Evolutionary conservation across 2,113 vertebrate species (phyloP).

Genomic region (Monopterus albus): DNA sequence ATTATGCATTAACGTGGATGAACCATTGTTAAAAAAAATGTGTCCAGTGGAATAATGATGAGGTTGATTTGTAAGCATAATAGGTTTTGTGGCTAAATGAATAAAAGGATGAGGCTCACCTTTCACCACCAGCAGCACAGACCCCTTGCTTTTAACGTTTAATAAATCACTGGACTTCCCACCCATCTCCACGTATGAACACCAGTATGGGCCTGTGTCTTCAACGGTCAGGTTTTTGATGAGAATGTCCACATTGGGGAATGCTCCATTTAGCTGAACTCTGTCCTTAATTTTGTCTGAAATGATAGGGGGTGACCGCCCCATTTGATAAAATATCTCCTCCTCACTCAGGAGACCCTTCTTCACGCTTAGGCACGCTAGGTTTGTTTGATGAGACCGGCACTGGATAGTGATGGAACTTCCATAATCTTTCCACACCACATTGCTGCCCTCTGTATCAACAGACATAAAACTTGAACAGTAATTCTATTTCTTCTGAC

Average conservation of each 20-base stretch:
- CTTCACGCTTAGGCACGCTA: rapidly evolving
- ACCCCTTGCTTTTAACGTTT: rapidly evolving
- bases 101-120: slow-evolving; percentile 27
- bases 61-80: background rate
- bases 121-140: slow-evolving; percentile 63
- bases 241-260: slow-evolving; percentile 16
- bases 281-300: rapidly evolving
- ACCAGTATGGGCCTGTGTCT: slow-evolving; percentile 66
- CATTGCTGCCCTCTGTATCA: background rate
- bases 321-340: rapidly evolving
- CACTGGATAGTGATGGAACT: slow-evolving; percentile 58
- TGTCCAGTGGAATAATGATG: too few relatives aligned
- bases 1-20: too few relatives aligned
- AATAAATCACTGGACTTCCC: rapidly evolving
- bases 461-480: background rate
- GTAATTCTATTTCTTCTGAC: background rate
- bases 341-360: background rate
- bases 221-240: slow-evolving; percentile 52
- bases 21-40: too few relatives aligned
- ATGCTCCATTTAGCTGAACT: rapidly evolving
- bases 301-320: rapidly evolving
- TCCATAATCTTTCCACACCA: background rate
- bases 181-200: background rate
- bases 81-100: background rate
- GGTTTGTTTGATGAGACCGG: rapidly evolving